Evolutionary conservation across 2,888 invertebrate species (phyloP).

Genomic region (Matsumyia berberina): DNA sequence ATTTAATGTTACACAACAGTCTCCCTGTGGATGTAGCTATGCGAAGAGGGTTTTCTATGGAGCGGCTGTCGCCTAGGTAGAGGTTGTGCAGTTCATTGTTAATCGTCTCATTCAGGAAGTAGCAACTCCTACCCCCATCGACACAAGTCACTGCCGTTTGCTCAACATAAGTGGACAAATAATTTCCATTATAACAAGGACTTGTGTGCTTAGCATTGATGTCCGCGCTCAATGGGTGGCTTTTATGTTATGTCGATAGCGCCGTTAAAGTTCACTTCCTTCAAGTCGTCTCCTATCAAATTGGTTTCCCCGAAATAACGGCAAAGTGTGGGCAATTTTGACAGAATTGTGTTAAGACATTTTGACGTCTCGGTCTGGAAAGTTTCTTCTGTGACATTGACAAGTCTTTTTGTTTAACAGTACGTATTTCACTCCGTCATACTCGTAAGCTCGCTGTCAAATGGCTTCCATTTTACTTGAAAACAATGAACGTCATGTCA

Average conservation of each 20-base stretch:
- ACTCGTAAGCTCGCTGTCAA: conserved; percentile 48
- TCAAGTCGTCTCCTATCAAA: conserved; percentile 40
- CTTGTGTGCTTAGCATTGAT: conserved; percentile 31
- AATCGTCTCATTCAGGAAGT: conserved; percentile 49
- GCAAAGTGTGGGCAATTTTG: conserved; percentile 40
- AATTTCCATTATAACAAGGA: conserved; percentile 61
- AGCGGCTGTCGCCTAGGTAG: not conserved
- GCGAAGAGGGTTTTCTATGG: conserved; percentile 3
- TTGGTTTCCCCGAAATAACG: conserved; percentile 41
- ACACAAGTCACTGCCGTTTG: conserved; percentile 17
- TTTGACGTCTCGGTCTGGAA: conserved; percentile 57
- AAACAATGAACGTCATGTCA: conserved; percentile 63
- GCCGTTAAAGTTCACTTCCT: conserved; percentile 36
- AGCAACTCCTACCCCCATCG: conserved; percentile 7
- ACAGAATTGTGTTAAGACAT: conserved; percentile 56
- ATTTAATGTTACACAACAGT: conserved; percentile 51
- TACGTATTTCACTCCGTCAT: conserved; percentile 35
- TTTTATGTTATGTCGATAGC: conserved; percentile 18
- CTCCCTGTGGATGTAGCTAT: conserved; percentile 36
- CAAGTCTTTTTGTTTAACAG: conserved; percentile 40
- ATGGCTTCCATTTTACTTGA: conserved; percentile 56
- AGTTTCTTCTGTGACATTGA: conserved; percentile 60
- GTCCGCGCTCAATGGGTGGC: conserved; percentile 15
- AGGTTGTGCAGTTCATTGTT: conserved; percentile 57
- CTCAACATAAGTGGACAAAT: conserved; percentile 65